Conservation (phyloP, 2,113 vertebrate genomes). For the Shinisaurus crocodilurus region DNA sequence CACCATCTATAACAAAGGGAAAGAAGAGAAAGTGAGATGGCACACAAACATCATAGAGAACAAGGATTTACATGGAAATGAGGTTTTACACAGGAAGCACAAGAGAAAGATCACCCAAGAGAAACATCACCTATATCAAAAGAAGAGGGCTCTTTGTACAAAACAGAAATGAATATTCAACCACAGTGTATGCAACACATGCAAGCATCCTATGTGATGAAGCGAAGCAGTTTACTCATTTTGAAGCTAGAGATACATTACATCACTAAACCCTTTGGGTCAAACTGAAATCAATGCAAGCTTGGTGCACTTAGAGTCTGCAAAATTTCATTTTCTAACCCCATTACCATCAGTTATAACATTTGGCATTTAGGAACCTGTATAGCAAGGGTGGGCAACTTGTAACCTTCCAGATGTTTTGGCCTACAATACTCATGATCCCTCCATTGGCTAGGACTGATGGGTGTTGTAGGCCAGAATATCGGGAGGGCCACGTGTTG, state of each 20-base stretch:
- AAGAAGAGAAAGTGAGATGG: constrained; percentile 28
- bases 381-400: too few relatives aligned
- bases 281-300: background rate
- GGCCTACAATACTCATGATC: too few relatives aligned
- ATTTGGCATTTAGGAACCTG: background rate
- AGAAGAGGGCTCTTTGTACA: background rate
- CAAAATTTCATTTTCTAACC: background rate
- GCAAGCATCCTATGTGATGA: background rate
- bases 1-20: constrained; percentile 44
- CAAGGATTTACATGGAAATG: constrained; percentile 1
- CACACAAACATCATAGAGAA: constrained; percentile 9
- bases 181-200: background rate
- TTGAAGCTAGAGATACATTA: background rate
- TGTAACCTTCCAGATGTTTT: too few relatives aligned
- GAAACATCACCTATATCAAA: background rate
- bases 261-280: background rate
- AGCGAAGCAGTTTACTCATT: background rate
- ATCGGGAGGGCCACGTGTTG: too few relatives aligned
- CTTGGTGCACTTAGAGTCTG: background rate
- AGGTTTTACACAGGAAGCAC: background rate
- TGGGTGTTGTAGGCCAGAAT: too few relatives aligned
- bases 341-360: background rate
- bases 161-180: background rate
- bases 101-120: constrained; percentile 10
- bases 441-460: too few relatives aligned